Base-by-base conservation (phyloP, 1,140 invertebrate species). In the Ceratosolen solmsi region DNA sequence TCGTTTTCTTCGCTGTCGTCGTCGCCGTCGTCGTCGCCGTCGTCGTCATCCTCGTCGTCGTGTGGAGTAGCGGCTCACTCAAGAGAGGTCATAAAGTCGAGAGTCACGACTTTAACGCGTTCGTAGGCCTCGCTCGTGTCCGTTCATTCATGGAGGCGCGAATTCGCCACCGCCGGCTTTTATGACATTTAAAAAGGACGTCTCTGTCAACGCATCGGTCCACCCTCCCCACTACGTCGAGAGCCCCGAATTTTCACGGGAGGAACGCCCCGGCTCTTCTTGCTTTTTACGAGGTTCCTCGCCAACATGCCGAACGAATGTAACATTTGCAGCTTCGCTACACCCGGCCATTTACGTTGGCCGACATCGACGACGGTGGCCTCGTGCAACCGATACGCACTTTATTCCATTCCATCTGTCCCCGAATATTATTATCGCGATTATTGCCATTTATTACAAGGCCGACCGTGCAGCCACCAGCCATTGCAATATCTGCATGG, bases 11-110 rank as follows among this genome's bases (percentile, higher is more conserved):
- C 65, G 63, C 65, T 58, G 49, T 73, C 78, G 84, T 60, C 85
- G 79, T 58, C 83, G 84, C 85, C 1, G 1, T 13, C 13, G n/a
- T 7, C 33, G 17, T 1, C 13, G 4, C 51, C 49, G 70, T 49
- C 65, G 63, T 36, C 76, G 82, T 80, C 63, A 84, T 15, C 51
- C 74, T 60, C 83, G 82, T 85, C 85, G 84, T 86, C 65, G 30
- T 71, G 78, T 84, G 77, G 41, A 77, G 22, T 58, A 77, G 38
- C 70, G 25, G 70, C 30, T 33, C 27, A 46, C 72, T n/a, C 22
- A 22, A 27, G 25, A 65, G 78, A 56, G 79, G 60, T 77, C 73
- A 58, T 84, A 70, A 77, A 84, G 27, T 58, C 78, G 77, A 58
- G 68, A 77, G 41, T 65, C 79, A 72, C 77, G 80, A 73, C 80